phyloP scores from a whole-genome alignment of 2,113 vertebrate genomes.

The Nerophis ophidion region DNA sequence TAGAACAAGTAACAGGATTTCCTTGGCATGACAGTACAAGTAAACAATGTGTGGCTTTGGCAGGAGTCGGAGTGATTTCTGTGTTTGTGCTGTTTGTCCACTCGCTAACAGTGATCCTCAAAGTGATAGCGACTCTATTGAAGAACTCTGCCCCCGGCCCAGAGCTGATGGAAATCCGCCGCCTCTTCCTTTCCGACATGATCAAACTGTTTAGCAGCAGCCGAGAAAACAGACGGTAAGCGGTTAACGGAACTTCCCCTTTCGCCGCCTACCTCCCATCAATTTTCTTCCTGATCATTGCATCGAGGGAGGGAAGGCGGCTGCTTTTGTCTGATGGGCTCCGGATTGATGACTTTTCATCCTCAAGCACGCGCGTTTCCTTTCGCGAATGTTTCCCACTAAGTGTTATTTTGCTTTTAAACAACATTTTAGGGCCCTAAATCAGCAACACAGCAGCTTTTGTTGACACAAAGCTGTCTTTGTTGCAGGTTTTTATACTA shows the following conservation, averaged over 20 bases:
- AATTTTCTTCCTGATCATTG: conserved; percentile 44
- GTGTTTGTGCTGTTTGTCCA: conserved; percentile 14
- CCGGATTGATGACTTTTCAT: conserved; percentile 36
- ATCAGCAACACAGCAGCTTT: conserved; percentile 10
- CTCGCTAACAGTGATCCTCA: conserved; percentile 86
- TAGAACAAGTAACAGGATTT: too few species aligned
- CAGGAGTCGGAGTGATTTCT: background rate
- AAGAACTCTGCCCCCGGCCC: conserved; percentile 85
- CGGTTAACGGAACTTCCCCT: conserved; percentile 5
- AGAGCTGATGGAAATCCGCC: conserved; percentile 95
- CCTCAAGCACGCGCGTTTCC: conserved; percentile 29
- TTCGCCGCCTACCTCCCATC: conserved; percentile 6
- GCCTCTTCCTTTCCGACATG: conserved; percentile 97
- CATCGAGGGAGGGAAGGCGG: conserved; percentile 12
- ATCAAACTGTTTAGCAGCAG: conserved; percentile 98
- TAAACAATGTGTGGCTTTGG: background rate
- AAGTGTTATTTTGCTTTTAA: background rate
- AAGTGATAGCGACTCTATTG: conserved; percentile 90
- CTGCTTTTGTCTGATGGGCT: conserved; percentile 26
- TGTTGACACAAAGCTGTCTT: background rate
- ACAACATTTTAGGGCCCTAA: conserved; percentile 3
- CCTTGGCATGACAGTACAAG: too few species aligned
- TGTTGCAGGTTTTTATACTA: background rate
- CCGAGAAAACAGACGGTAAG: conserved; percentile 95
- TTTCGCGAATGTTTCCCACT: conserved; percentile 39